These are phyloP conservation scores for Tenebrosternarchus preto DNA, from an alignment of 2,113 vertebrate genomes.

Conservation along the genomic window DNA sequence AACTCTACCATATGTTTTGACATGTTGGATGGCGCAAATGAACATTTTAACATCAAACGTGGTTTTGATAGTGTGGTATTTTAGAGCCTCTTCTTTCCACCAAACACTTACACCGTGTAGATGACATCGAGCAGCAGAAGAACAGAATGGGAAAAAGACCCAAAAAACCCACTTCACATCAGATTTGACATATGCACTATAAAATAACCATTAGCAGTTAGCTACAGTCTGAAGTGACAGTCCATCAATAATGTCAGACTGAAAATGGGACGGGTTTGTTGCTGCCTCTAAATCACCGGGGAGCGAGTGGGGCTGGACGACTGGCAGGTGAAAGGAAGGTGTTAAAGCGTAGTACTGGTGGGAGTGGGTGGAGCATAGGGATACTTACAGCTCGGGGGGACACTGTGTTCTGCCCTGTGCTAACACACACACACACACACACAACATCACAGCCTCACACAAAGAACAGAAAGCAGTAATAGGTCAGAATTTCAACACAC, in stretches of 20 bases:
- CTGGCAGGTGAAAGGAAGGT: constrained; percentile 71
- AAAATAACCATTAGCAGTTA: constrained; percentile 82
- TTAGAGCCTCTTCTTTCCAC: constrained; percentile 15
- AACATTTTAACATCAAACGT: neutral
- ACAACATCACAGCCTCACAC: constrained; percentile 2
- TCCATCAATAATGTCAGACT: constrained; percentile 80
- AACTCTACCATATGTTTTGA: neutral
- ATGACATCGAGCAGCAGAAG: constrained; percentile 13
- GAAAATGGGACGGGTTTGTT: constrained; percentile 85
- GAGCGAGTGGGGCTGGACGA: constrained; percentile 67
- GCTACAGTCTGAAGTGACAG: constrained; percentile 77
- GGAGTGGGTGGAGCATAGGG: constrained; percentile 61
- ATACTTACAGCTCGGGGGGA: constrained; percentile 60
- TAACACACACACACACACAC: constrained; percentile 42
- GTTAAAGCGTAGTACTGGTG: constrained; percentile 72
- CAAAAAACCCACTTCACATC: constrained; percentile 55
- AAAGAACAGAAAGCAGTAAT: neutral
- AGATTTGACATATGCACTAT: constrained; percentile 76
- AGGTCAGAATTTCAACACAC: constrained; percentile 33
- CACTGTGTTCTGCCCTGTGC: constrained; percentile 51
- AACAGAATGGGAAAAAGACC: constrained; percentile 8
- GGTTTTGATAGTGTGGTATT: constrained; percentile 20
- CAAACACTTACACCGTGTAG: neutral
- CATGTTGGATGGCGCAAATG: neutral
- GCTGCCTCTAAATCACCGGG: constrained; percentile 79